A percentile compares a stretch with the other conserved stretches of the same genome.
Conservation (phyloP, 1,140 invertebrate species). For the Brachionus rotundiformis region DNA sequence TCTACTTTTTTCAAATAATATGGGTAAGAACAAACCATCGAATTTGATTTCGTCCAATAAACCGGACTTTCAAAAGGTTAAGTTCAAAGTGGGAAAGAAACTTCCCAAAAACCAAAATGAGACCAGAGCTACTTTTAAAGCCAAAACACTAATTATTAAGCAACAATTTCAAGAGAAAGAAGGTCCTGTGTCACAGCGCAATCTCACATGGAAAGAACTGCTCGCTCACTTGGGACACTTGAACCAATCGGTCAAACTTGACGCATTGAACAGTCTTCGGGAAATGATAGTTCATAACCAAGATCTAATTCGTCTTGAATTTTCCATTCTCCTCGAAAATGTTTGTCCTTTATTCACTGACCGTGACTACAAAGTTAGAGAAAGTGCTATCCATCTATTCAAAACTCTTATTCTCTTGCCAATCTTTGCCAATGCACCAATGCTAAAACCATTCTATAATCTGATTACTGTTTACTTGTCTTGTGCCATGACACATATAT, state of each 20-base stretch:
- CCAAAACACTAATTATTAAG: constrained; percentile 78
- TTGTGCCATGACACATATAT: constrained; percentile 83
- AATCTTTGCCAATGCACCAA: constrained; percentile 60
- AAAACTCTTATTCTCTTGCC: constrained; percentile 67
- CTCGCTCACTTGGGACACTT: constrained; percentile 76
- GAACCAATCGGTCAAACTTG: constrained; percentile 72
- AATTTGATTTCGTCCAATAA: constrained; percentile 55
- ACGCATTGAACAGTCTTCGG: constrained; percentile 73
- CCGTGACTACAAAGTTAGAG: constrained; percentile 72
- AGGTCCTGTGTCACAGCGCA: constrained; percentile 60
- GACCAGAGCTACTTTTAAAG: constrained; percentile 82
- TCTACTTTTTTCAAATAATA: too few relatives aligned
- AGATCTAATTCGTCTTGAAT: constrained; percentile 67
- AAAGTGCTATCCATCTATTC: constrained; percentile 71
- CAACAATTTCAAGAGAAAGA: constrained; percentile 73
- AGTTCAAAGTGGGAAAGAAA: constrained; percentile 67
- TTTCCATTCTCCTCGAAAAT: constrained; percentile 72
- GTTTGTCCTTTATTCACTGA: constrained; percentile 73
- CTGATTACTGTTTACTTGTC: constrained; percentile 75
- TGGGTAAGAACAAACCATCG: constrained; percentile 23
- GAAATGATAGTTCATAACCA: constrained; percentile 70
- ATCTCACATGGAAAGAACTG: constrained; percentile 69
- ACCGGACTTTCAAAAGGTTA: constrained; percentile 66
- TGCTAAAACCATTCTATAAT: constrained; percentile 70
- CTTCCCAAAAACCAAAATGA: constrained; percentile 73